Evolutionary conservation across 53 echinoderm and acorn worm species (phyloP).

Genomic region (Holothuria scabra): DNA sequence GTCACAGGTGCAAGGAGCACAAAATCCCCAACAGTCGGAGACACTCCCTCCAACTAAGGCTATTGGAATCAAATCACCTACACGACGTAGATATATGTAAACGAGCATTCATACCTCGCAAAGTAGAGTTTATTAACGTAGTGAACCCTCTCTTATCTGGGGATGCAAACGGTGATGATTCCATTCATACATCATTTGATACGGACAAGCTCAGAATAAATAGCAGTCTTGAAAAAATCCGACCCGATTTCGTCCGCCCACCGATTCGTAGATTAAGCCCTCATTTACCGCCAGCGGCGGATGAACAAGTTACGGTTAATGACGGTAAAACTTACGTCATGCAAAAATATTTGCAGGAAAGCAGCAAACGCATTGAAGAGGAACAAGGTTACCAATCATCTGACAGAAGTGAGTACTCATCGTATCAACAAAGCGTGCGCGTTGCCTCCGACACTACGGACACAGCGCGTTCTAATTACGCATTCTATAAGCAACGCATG

Average conservation of each 20-base stretch:
- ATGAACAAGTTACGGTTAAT: not conserved
- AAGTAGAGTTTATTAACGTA: conserved; percentile 68
- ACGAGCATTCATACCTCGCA: conserved; percentile 39
- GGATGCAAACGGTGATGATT: not conserved
- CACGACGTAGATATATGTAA: conserved; percentile 45
- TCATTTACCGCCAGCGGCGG: not conserved
- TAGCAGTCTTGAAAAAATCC: conserved; percentile 73
- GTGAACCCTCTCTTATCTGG: conserved; percentile 51
- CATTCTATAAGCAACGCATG: conserved; percentile 36
- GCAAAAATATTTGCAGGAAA: conserved; percentile 50
- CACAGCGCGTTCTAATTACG: not conserved
- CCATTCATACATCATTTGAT: conserved; percentile 44
- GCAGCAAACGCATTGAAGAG: not conserved
- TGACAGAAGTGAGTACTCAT: conserved; percentile 16
- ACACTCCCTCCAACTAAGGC: conserved; percentile 26
- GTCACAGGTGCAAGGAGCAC: not conserved
- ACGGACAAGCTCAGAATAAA: conserved; percentile 68
- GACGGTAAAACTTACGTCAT: conserved; percentile 58
- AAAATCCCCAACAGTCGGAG: not conserved
- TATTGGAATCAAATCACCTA: conserved; percentile 50
- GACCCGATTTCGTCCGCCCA: conserved; percentile 53
- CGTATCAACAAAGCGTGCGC: not conserved
- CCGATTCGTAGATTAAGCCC: conserved; percentile 25
- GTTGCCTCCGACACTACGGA: conserved; percentile 25
- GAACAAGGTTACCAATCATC: not conserved